phyloP scores from a whole-genome alignment of 2,113 vertebrate species.

The Hippocampus barbouri region DNA sequence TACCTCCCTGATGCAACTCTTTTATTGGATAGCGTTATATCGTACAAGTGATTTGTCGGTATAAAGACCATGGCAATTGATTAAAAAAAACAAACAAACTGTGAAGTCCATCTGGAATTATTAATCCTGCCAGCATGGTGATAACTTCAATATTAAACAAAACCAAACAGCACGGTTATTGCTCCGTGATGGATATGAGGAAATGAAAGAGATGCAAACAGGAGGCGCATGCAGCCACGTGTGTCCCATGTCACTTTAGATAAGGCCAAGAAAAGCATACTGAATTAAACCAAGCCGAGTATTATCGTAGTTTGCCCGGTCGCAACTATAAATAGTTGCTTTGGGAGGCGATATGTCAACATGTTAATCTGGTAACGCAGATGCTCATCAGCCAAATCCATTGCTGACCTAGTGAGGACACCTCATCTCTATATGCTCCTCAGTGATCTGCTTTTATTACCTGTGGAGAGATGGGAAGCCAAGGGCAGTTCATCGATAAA shows the following conservation, averaged over 20 bases:
- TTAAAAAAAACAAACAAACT: background rate
- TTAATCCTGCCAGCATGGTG: background rate
- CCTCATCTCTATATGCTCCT: background rate
- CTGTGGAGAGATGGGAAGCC: slow-evolving; percentile 10
- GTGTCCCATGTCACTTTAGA: slow-evolving; percentile 10
- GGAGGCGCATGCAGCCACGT: slow-evolving; percentile 1
- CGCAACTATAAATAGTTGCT: slow-evolving; percentile 27
- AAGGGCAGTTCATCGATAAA: slow-evolving; percentile 14
- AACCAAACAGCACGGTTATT: slow-evolving; percentile 9
- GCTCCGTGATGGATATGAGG: slow-evolving; percentile 29
- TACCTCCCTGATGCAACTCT: background rate
- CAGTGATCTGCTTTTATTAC: slow-evolving; percentile 15
- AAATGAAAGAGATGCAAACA: slow-evolving; percentile 56
- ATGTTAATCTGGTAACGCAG: slow-evolving; percentile 21
- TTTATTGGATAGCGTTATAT: background rate
- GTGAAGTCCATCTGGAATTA: background rate
- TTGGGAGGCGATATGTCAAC: slow-evolving; percentile 17
- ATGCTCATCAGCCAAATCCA: slow-evolving; percentile 20
- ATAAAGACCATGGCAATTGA: background rate
- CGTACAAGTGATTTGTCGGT: background rate
- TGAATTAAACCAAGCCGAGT: slow-evolving; percentile 29
- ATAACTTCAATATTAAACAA: slow-evolving; percentile 37
- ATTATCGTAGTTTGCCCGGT: slow-evolving; percentile 18
- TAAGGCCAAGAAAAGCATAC: slow-evolving; percentile 19
- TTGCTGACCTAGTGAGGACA: background rate